Base-by-base conservation (phyloP, 2,113 vertebrate species). In the Pluvianellus socialis region DNA sequence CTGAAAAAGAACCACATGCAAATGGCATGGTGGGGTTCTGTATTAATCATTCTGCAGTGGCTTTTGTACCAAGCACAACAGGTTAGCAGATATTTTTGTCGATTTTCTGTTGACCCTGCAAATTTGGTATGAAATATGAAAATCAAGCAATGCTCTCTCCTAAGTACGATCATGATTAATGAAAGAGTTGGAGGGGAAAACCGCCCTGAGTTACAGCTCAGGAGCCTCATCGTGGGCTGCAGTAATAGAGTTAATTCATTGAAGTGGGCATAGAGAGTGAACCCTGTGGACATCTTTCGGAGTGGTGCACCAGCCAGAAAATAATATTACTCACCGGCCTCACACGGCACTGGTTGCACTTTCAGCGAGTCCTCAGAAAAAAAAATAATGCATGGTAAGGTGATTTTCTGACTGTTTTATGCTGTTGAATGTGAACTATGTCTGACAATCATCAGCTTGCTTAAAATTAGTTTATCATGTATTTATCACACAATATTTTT, bases 321-420 rank as follows among this genome's bases (percentile, higher is more conserved):
- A 72, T 33, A 47, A 4, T 61, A 67, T 33, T 74, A n/a, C 44
- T 86, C 17, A 20, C 20, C 40, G 45, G 21, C 11, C 6, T 74
- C 27, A 35, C 18, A 52, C 2, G 3, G 4, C 12, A 79, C 4
- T 23, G 26, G 7, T 45, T 86, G 21, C 4, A 67, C 53, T 61
- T 66, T 83, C 58, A 73, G 38, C 28, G 59, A 66, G 10, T 55
- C 32, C 91, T 15, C 17, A 59, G n/a, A 10, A 75, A 71, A 74
- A 73, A n/a, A 59, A 2, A 63, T 4, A 77, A 71, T 44, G 14
- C 44, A 61, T 3, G 14, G 35, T 35, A 58, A 77, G 0, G 0
- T 27, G 32, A 49, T 88, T 90, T 93, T 83, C 61, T 76, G 42
- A 90, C 15, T 55, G 33, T 86, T 90, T 96, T 28, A 50, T 33